A percentile compares a stretch with the other conserved stretches of the same genome.
Evolutionary conservation across 2,797 vertebrate genomes (phyloP).

Genomic region (Gouania willdenowi): DNA sequence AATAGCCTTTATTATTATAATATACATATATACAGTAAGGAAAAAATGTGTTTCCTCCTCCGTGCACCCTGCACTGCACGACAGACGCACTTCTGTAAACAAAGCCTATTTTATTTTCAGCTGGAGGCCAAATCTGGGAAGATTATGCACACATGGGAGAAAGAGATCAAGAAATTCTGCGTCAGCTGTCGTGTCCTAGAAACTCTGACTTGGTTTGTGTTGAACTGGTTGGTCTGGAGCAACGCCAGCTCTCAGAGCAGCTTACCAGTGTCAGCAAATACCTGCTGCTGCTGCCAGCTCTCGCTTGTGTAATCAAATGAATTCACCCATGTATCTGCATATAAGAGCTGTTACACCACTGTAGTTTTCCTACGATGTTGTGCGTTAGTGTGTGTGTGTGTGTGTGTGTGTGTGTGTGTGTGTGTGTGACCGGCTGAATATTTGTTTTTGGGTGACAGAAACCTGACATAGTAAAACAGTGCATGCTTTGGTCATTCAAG

Average conservation of each 20-base stretch:
- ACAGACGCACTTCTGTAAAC: neutral
- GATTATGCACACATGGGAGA: neutral
- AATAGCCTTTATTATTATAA: too few relatives aligned
- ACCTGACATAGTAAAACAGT: too few relatives aligned
- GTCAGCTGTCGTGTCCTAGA: constrained; percentile 5
- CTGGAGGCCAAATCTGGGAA: neutral
- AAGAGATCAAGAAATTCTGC: constrained; percentile 1
- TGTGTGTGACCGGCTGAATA: too few relatives aligned
- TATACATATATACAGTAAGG: too few relatives aligned
- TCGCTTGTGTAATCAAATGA: constrained; percentile 14
- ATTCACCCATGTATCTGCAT: neutral
- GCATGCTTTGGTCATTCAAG: too few relatives aligned
- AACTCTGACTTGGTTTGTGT: constrained; percentile 13
- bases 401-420: too few relatives aligned
- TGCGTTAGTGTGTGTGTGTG: too few relatives aligned
- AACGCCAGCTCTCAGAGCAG: constrained; percentile 35
- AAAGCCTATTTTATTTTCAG: neutral
- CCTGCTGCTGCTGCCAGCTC: constrained; percentile 19
- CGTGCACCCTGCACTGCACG: too few relatives aligned
- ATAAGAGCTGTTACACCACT: too few relatives aligned
- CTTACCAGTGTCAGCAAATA: constrained; percentile 25
- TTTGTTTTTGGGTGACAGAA: too few relatives aligned
- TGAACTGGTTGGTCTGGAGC: constrained; percentile 33
- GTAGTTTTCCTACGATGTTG: too few relatives aligned
- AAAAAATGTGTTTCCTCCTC: too few relatives aligned